Evolutionary conservation across 2,888 invertebrate species (phyloP).

Genomic region (Epiblema foenella): DNA sequence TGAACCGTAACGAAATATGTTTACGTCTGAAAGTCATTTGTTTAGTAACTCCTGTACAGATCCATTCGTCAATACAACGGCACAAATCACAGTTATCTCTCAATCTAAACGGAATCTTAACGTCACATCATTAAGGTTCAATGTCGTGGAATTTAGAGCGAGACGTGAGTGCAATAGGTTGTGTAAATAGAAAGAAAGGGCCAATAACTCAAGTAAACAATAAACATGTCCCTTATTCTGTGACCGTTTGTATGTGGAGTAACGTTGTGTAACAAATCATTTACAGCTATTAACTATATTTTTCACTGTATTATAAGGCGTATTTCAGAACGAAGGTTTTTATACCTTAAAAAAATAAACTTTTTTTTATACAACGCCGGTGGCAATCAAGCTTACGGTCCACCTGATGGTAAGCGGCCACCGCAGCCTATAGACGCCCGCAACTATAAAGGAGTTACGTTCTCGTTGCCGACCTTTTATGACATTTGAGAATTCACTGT

Average conservation of each 20-base stretch:
- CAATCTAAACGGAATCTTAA: background rate
- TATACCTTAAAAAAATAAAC: too few relatives aligned
- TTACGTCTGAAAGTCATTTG: conserved; percentile 2
- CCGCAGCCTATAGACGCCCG: too few relatives aligned
- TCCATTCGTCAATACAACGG: background rate
- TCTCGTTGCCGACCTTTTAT: too few relatives aligned
- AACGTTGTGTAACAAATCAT: too few relatives aligned
- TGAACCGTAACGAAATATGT: background rate
- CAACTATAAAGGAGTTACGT: too few relatives aligned
- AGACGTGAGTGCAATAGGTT: conserved; percentile 12
- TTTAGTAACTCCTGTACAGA: background rate
- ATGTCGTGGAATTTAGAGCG: background rate
- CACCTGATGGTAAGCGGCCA: too few relatives aligned
- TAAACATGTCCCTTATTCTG: conserved; percentile 13
- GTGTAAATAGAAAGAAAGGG: conserved; percentile 20
- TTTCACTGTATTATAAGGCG: too few relatives aligned
- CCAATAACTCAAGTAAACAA: conserved; percentile 29
- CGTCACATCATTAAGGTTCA: background rate
- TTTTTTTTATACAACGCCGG: too few relatives aligned
- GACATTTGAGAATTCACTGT: too few relatives aligned
- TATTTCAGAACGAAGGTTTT: too few relatives aligned
- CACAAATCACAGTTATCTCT: background rate
- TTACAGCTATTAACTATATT: too few relatives aligned
- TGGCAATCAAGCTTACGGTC: too few relatives aligned
- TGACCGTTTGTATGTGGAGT: background rate